Percentiles rank a stretch among this genome's conserved stretches.
These are phyloP conservation scores for Heliconius nattereri DNA, from an alignment of 1,140 invertebrate species.

Conservation along the genomic window DNA sequence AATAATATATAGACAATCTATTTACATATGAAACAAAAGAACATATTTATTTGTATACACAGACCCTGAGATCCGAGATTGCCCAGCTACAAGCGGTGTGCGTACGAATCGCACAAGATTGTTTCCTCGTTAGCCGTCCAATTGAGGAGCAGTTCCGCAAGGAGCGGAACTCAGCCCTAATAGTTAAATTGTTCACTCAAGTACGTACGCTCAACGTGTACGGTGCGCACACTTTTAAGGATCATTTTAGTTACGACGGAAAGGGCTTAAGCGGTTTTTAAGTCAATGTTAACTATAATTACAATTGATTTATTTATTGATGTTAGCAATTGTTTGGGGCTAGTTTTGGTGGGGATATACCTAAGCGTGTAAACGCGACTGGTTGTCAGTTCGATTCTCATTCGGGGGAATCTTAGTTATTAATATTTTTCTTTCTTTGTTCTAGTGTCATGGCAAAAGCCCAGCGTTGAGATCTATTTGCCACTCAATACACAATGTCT, in stretches of 20 bases:
- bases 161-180: conserved; percentile 66
- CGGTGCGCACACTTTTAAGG: conserved; percentile 29
- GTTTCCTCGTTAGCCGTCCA: conserved; percentile 77
- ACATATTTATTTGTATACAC: conserved; percentile 37
- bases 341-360: no score
- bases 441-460: no score
- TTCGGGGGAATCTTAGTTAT: no score
- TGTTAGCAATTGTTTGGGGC: no score
- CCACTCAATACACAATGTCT: no score
- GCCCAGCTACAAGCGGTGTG: conserved; percentile 73
- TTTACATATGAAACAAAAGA: not conserved
- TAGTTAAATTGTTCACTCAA: conserved; percentile 64
- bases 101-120: conserved; percentile 80
- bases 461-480: no score
- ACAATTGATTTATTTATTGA: not conserved
- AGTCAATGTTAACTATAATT: conserved; percentile 6
- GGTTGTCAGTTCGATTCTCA: no score
- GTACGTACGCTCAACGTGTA: conserved; percentile 48
- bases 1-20: not conserved
- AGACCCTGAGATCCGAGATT: conserved; percentile 56
- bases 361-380: no score
- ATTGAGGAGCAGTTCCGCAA: conserved; percentile 74
- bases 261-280: conserved; percentile 17
- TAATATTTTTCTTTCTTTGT: no score
- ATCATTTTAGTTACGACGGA: conserved; percentile 22